Conservation (phyloP, 2,797 vertebrate genomes). For the Odontamblyopus rebecca region DNA sequence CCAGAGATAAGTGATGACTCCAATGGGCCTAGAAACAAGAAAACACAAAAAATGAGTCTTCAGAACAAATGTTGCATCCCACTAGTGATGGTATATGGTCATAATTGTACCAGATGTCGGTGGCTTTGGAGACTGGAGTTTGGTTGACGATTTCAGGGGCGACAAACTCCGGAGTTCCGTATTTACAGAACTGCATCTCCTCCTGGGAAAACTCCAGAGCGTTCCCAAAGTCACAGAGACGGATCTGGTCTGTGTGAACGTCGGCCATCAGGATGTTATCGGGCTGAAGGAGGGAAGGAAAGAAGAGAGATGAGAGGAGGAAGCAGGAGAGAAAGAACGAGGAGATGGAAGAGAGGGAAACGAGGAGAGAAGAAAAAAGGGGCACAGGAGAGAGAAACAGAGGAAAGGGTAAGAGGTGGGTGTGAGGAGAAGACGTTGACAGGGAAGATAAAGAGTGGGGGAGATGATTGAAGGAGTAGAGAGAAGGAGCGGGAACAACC, state of each 20-base stretch:
- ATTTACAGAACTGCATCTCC: slow-evolving; percentile 93
- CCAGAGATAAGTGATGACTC: slow-evolving; percentile 93
- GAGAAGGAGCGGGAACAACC: background rate
- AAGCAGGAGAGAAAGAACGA: background rate
- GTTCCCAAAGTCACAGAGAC: slow-evolving; percentile 95
- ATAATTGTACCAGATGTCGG: slow-evolving; percentile 88
- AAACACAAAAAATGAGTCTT: slow-evolving; percentile 2
- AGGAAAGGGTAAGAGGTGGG: background rate
- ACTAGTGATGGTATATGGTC: background rate
- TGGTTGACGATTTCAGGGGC: slow-evolving; percentile 96
- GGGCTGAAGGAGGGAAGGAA: slow-evolving; percentile 74
- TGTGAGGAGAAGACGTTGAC: background rate
- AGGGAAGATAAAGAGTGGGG: background rate
- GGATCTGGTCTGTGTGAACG: slow-evolving; percentile 84
- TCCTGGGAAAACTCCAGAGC: slow-evolving; percentile 82
- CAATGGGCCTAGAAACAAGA: slow-evolving; percentile 83
- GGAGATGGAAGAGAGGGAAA: background rate
- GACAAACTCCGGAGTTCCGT: slow-evolving; percentile 95
- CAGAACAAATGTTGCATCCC: no score
- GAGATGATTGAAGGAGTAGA: background rate
- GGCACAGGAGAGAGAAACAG: background rate
- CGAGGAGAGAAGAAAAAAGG: no score
- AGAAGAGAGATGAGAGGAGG: background rate
- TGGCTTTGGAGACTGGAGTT: slow-evolving; percentile 89
- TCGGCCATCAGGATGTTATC: slow-evolving; percentile 95